Evolutionary conservation across 2,113 vertebrate genomes (phyloP).

Genomic region (Haliaeetus leucogaster): DNA sequence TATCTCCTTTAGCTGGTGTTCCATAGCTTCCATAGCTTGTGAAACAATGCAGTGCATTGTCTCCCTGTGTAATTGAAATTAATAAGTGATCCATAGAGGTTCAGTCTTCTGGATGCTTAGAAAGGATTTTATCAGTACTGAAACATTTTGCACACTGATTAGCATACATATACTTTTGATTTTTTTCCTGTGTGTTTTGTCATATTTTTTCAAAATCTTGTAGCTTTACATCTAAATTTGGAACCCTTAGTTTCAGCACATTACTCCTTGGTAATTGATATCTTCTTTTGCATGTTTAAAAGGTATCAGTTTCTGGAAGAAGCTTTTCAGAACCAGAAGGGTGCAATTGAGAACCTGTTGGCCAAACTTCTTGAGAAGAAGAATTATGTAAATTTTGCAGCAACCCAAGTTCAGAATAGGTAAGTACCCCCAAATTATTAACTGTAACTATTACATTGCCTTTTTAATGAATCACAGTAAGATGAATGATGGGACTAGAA

Average conservation of each 20-base stretch:
- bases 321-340: constrained; percentile 97
- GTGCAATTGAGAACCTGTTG: constrained; percentile 89
- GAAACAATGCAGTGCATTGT: neutral
- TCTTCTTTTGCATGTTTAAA: neutral
- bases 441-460: neutral
- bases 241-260: neutral
- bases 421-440: constrained; percentile 45
- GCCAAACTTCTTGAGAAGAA: constrained; percentile 96
- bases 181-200: neutral
- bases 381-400: constrained; percentile 93
- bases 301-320: constrained; percentile 99
- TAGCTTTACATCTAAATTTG: neutral
- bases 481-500: neutral
- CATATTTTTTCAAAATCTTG: accelerated
- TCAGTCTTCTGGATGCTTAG: neutral
- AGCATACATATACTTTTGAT: neutral
- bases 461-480: neutral
- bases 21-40: neutral
- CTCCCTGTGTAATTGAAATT: neutral
- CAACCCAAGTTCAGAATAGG: constrained; percentile 95
- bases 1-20: neutral
- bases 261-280: neutral
- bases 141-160: neutral
- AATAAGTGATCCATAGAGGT: neutral
- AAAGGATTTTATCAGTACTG: neutral